Percentiles rank a stretch among this genome's conserved stretches.
These are phyloP conservation scores for Diplosoma virens DNA, from an alignment of 23 tunicate genomes.

Conservation along the genomic window DNA sequence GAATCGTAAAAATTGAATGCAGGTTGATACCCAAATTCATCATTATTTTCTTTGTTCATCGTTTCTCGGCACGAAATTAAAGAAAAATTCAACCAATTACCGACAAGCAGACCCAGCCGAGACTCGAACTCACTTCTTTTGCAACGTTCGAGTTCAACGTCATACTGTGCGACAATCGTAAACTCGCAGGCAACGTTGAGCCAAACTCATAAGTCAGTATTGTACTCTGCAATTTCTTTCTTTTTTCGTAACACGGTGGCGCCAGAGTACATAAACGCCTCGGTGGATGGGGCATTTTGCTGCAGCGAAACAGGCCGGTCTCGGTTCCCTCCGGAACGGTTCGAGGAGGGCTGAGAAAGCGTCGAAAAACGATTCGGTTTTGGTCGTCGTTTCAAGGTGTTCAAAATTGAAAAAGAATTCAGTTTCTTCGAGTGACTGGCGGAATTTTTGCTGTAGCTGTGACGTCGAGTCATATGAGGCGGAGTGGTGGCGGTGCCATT, in stretches of 20 bases:
- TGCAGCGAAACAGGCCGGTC: neutral
- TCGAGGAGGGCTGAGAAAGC: neutral
- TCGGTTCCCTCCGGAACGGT: neutral
- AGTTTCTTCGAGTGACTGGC: neutral
- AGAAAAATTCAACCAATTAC: too few species aligned
- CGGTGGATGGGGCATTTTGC: neutral
- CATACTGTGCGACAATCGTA: too few species aligned
- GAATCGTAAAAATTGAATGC: too few species aligned
- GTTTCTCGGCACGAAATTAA: too few species aligned
- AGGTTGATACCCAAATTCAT: too few species aligned
- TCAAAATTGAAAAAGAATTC: neutral
- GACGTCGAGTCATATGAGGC: neutral
- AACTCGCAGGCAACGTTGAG: too few species aligned
- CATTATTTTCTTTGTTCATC: too few species aligned
- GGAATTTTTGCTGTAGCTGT: neutral
- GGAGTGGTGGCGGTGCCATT: neutral
- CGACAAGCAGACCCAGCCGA: too few species aligned
- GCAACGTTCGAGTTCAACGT: too few species aligned
- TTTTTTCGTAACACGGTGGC: neutral
- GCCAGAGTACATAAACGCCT: neutral
- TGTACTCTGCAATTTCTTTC: neutral
- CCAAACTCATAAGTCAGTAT: neutral
- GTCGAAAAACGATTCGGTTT: neutral
- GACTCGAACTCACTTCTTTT: too few species aligned
- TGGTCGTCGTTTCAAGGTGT: slow-evolving; percentile 5